Evolutionary conservation across 2,113 vertebrate genomes (phyloP).

Genomic region (Channa maculata): DNA sequence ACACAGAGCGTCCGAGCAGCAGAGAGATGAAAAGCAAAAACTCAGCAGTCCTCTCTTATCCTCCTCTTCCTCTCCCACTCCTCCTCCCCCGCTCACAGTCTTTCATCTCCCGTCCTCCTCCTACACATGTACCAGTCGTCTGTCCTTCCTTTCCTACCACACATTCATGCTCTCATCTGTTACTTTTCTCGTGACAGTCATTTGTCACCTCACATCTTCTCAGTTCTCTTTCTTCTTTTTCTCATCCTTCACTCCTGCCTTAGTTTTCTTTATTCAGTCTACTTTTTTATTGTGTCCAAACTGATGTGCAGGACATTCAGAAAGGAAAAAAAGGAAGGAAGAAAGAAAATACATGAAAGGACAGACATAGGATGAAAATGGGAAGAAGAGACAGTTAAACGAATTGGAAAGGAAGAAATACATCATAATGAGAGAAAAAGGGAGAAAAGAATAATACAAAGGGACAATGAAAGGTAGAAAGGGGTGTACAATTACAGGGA

Average conservation of each 20-base stretch:
- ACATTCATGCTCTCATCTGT: conserved; percentile 16
- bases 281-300: background rate
- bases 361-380: background rate
- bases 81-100: background rate
- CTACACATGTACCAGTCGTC: conserved; percentile 13
- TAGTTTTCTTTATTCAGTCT: background rate
- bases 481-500: no score
- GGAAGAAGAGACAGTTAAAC: background rate
- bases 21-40: conserved; percentile 63
- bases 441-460: background rate
- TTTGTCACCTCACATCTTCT: background rate
- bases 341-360: background rate
- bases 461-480: background rate
- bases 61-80: conserved; percentile 1
- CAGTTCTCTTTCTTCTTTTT: background rate
- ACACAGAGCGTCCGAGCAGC: conserved; percentile 37
- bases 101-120: conserved; percentile 11
- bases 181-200: background rate
- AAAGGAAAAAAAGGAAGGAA: background rate
- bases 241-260: background rate
- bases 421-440: no score
- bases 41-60: conserved; percentile 59
- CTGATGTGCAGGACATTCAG: background rate
- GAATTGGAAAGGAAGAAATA: no score
- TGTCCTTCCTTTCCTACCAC: conserved; percentile 1